Evolutionary conservation across 2,797 vertebrate species (phyloP).

Genomic region (Bradypus variegatus): DNA sequence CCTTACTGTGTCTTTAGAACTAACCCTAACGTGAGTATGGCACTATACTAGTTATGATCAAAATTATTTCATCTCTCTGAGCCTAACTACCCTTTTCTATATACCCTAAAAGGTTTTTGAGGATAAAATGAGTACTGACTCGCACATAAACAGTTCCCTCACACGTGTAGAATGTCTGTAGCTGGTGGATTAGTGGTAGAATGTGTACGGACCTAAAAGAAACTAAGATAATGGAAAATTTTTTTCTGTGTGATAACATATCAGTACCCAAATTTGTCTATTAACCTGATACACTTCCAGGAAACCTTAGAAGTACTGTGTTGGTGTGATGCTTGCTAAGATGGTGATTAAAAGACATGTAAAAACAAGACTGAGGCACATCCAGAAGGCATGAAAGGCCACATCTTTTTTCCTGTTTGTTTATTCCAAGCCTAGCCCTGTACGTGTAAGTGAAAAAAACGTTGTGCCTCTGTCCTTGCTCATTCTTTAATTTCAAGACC

Average conservation of each 20-base stretch:
- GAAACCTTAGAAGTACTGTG: background rate
- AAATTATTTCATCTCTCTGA: background rate
- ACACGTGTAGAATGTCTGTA: background rate
- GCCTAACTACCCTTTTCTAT: background rate
- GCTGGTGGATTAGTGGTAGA: background rate
- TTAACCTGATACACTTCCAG: background rate
- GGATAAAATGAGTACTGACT: background rate
- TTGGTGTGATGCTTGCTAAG: background rate
- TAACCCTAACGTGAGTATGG: background rate
- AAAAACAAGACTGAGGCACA: background rate
- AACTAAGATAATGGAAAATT: background rate
- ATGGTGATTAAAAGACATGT: background rate
- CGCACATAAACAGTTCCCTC: background rate
- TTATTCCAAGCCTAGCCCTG: too few species aligned
- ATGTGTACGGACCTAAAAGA: background rate
- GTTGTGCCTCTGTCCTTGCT: background rate
- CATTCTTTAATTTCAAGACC: too few species aligned
- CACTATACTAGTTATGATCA: background rate
- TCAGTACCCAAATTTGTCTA: background rate
- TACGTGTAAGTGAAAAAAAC: background rate
- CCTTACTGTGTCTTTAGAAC: background rate
- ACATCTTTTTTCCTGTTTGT: background rate
- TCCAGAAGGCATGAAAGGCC: background rate
- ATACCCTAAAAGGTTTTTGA: background rate
- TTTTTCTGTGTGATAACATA: background rate